Evolutionary conservation across 2,888 invertebrate species (phyloP), one percentile per base, ranked within the genome.

Genomic region (Bugula neritina): DNA sequence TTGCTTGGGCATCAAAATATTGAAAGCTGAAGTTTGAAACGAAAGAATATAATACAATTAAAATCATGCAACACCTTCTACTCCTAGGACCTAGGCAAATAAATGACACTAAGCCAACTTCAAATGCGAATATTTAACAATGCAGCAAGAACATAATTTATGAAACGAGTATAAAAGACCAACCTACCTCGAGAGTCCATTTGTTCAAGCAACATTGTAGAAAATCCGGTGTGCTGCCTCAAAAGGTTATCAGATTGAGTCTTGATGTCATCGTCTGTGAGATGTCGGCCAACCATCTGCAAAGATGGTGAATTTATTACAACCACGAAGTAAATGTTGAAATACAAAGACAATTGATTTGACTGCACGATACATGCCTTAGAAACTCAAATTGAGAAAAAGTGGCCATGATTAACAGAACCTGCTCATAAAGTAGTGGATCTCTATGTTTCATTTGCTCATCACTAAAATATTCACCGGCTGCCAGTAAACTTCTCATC

Each of bases 371-470:
- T n/a, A n/a, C n/a, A n/a, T n/a, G n/a, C n/a, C n/a, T n/a, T n/a
- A n/a, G n/a, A n/a, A n/a, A n/a, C n/a, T n/a, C n/a, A n/a, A n/a
- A n/a, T n/a, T n/a, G n/a, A n/a, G n/a, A n/a, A n/a, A n/a, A n/a
- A n/a, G n/a, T n/a, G n/a, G n/a, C n/a, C n/a, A n/a, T n/a, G n/a
- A n/a, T n/a, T n/a, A 43, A 43, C 43, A 17, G 43, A 43, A 63
- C 63, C 63, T 63, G 91, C 75, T 96, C 92, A 85, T 93, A 97
- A 0, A 96, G 84, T 71, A 92, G 86, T 0, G 96, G 97, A 83
- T 94, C 92, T 73, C 97, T 86, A 76, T 89, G 90, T 89, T 93
- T 92, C 96, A 97, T 97, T 86, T 93, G 92, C 74, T 89, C 89
- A 82, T 96, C 94, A 81, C 91, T 91, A 80, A 97, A 97, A 84